Evolutionary conservation across 2,797 vertebrate species (phyloP).

Genomic region (Morus bassanus): DNA sequence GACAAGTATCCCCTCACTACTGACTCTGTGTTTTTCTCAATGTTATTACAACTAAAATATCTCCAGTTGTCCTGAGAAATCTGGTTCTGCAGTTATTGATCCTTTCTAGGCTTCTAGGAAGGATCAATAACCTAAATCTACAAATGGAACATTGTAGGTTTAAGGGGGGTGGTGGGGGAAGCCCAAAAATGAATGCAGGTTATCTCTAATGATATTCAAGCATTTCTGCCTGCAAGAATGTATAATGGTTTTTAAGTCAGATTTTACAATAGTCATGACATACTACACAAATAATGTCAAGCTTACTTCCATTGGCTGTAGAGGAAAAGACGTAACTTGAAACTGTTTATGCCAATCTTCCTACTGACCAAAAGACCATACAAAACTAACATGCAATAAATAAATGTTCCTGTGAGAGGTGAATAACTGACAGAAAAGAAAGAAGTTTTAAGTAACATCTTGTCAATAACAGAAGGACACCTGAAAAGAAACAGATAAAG

Average conservation of each 20-base stretch:
- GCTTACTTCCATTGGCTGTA: neutral
- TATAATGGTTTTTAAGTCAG: neutral
- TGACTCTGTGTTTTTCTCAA: neutral
- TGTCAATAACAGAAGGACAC: neutral
- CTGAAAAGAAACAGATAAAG: neutral
- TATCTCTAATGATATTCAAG: neutral
- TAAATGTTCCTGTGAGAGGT: neutral
- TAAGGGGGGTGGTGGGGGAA: neutral
- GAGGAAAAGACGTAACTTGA: neutral
- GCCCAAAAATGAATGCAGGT: neutral
- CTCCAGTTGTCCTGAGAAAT: neutral
- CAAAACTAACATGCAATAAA: neutral
- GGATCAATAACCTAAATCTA: neutral
- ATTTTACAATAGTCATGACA: neutral
- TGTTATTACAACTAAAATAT: neutral
- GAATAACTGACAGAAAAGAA: neutral
- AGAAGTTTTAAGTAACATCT: neutral
- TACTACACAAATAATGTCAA: neutral
- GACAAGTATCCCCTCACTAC: neutral
- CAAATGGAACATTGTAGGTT: neutral
- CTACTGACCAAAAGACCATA: neutral
- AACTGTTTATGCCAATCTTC: neutral
- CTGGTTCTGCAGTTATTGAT: neutral
- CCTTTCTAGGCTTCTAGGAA: neutral
- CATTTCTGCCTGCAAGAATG: neutral